Evolutionary conservation across 2,797 vertebrate genomes (phyloP), one percentile per base, ranked within the genome.

Genomic region (Danio tinwini): DNA sequence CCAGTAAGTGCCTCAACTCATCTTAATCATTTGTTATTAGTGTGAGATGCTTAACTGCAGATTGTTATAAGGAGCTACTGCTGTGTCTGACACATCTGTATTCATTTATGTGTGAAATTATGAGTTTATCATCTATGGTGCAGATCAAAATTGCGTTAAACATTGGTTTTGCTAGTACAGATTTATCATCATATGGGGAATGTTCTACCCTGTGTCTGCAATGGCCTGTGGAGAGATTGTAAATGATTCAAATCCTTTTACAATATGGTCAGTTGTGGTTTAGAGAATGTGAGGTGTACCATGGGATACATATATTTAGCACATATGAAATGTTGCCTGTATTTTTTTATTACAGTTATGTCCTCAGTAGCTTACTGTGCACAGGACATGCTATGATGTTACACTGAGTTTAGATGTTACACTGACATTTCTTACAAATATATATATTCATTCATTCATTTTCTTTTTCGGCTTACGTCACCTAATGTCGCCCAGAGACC

Each of bases 141-240:
- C 56, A 49, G 21, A 74, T 61, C 44, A 4, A 59, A 74, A 59
- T 49, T 6, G 21, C 37, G 44, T 74, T 62, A 40, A 50, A 74
- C 56, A 40, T 47, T 50, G 56, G 58, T 62, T 74, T 62, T 49
- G 12, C 59, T 53, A 5, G 37, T 64, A 63, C 19, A 53, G 37
- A 53, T 75, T 75, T 75, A 75, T 64, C 37, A 42, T 75, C 59
- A 75, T 63, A 75, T 21, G 59, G 59, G 73, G 59, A 63, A 64
- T 6, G 16, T 40, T 62, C 19, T 59, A 59, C 70, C 17, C 40
- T 73, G 56, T 74, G 11, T n/a, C 7, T 64, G 47, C 63, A 75
- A 64, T 63, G 59, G 8, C 49, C 59, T 42, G 37, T 75, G 73
- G 29, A 63, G 49, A 63, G 49, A 75, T 37, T 53, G 39, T 75